phyloP scores from a whole-genome alignment of 2,113 vertebrate genomes.

The Onychorhynchus coronatus region DNA sequence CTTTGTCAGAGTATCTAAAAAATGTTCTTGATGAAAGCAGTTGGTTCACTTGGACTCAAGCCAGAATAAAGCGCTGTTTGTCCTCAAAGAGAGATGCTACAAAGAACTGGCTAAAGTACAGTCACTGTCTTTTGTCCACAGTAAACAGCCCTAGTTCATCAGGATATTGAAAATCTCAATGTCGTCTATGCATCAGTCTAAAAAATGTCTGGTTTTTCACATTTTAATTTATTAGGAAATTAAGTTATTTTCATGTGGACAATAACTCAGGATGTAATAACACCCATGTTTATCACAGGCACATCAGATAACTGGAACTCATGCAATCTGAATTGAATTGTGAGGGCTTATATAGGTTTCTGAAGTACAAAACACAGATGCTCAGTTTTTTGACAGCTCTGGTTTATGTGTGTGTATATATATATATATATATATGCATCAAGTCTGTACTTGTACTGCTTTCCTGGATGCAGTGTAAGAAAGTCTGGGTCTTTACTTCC shows the following conservation, averaged over 20 bases:
- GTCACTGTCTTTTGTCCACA: background rate
- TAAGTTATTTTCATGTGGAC: conserved; percentile 9
- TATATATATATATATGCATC: background rate
- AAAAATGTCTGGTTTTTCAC: background rate
- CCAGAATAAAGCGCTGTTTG: background rate
- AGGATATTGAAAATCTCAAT: conserved; percentile 4
- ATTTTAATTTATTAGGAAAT: background rate
- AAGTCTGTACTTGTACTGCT: background rate
- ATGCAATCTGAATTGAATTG: background rate
- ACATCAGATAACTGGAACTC: background rate
- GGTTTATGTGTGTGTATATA: background rate
- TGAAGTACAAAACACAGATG: background rate
- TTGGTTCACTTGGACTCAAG: background rate
- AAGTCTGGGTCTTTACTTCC: background rate
- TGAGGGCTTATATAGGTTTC: background rate
- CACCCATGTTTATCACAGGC: background rate
- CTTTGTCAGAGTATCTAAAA: background rate
- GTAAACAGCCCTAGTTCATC: background rate
- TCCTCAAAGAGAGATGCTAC: background rate
- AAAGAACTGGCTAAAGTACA: background rate
- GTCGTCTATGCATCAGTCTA: background rate
- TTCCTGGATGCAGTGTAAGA: background rate
- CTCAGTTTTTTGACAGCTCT: background rate
- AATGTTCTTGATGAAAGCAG: background rate
- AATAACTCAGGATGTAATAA: background rate